A percentile compares a stretch with the other conserved stretches of the same genome.
Evolutionary conservation across 2,888 invertebrate species (phyloP).

Genomic region (Biston stratarius): DNA sequence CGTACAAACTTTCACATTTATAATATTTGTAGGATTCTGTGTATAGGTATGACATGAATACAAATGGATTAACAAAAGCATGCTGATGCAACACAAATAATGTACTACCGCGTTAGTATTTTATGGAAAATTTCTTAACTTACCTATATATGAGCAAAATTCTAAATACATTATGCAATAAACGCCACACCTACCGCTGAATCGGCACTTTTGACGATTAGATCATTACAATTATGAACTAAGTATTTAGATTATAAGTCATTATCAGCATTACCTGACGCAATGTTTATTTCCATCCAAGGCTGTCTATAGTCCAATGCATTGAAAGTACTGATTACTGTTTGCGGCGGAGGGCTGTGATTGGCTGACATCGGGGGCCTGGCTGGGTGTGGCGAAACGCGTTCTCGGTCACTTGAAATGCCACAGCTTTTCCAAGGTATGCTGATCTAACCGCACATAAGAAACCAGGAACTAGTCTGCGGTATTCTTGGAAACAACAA

Average conservation of each 20-base stretch:
- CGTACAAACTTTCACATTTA: too few species aligned
- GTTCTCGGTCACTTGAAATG: slow-evolving; percentile 62
- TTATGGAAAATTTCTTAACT: neutral
- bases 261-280: slow-evolving; percentile 60
- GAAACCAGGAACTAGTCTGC: slow-evolving; percentile 55
- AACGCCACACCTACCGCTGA: slow-evolving; percentile 29
- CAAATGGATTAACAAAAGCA: neutral
- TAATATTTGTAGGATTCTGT: too few species aligned
- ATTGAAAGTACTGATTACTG: slow-evolving; percentile 74
- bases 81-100: neutral
- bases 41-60: neutral
- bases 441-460: slow-evolving; percentile 51
- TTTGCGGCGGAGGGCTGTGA: slow-evolving; percentile 68
- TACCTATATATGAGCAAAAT: slow-evolving; percentile 10
- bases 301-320: slow-evolving; percentile 74
- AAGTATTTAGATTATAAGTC: slow-evolving; percentile 33
- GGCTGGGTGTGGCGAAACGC: slow-evolving; percentile 82
- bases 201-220: slow-evolving; percentile 32
- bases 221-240: slow-evolving; percentile 24
- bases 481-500: slow-evolving; percentile 7
- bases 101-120: neutral
- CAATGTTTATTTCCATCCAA: slow-evolving; percentile 70
- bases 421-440: slow-evolving; percentile 51
- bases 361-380: slow-evolving; percentile 77
- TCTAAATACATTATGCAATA: slow-evolving; percentile 22